Evolutionary conservation across 1,140 invertebrate species (phyloP).

Genomic region (Eueides isabella): DNA sequence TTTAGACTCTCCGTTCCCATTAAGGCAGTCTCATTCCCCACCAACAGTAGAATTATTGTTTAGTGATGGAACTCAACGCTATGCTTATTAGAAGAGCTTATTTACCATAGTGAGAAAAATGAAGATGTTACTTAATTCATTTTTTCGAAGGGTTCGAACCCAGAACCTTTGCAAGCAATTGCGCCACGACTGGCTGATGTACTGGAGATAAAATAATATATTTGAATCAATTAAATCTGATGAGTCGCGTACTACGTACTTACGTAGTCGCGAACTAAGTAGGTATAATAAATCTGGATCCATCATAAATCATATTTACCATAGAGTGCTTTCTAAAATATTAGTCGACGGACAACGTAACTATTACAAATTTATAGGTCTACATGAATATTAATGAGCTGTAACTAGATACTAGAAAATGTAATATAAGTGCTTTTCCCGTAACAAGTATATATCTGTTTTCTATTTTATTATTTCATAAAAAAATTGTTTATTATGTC

Average conservation of each 20-base stretch:
- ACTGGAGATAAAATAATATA: not conserved
- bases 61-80: too few species aligned
- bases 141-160: too few species aligned
- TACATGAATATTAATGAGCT: conserved; percentile 12
- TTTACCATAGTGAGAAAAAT: too few species aligned
- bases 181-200: too few species aligned
- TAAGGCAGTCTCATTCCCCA: too few species aligned
- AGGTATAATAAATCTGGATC: not conserved
- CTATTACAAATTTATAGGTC: conserved; percentile 16
- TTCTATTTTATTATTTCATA: conserved; percentile 11
- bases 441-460: not conserved
- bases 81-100: too few species aligned
- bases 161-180: too few species aligned
- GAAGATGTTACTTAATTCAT: too few species aligned
- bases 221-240: not conserved
- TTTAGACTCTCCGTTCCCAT: too few species aligned
- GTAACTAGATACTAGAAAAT: conserved; percentile 15
- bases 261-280: too few species aligned
- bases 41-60: too few species aligned
- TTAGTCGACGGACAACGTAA: not conserved
- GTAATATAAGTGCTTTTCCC: not conserved
- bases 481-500: not conserved
- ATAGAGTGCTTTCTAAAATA: conserved; percentile 16
- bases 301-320: conserved; percentile 25
- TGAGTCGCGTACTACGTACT: not conserved